phyloP scores from a whole-genome alignment of 2,797 vertebrate species.

The Scolopax bukidnonensis region DNA sequence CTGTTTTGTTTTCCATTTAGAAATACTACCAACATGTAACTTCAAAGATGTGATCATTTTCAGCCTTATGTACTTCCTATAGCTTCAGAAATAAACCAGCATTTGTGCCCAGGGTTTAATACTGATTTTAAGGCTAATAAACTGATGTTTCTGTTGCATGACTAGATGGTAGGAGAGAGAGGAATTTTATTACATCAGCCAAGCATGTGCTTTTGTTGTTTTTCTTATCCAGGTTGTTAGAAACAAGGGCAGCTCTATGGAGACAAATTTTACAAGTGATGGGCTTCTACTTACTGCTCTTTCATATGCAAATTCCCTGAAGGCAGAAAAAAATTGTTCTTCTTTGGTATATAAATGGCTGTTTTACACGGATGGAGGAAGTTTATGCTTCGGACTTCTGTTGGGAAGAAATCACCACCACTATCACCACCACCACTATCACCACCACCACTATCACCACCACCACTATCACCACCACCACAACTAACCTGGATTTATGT shows the following conservation, averaged over 20 bases:
- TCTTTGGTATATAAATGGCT: neutral
- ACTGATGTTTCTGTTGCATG: neutral
- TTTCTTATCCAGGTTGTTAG: neutral
- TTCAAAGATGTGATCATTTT: neutral
- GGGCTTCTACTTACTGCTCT: neutral
- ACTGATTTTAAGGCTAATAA: neutral
- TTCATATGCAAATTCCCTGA: neutral
- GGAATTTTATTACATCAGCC: slow-evolving; percentile 3
- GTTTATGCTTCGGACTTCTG: neutral
- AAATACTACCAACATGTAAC: neutral
- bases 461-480: too few species aligned
- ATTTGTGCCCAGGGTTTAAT: neutral
- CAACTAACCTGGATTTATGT: rapidly evolving
- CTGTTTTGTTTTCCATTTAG: neutral
- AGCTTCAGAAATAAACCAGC: neutral
- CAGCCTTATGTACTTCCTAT: neutral
- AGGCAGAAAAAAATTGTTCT: neutral
- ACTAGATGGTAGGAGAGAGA: neutral
- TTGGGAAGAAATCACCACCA: neutral
- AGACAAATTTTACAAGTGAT: neutral
- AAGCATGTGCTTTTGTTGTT: neutral
- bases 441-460: too few species aligned
- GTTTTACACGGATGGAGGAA: neutral
- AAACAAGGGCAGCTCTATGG: neutral
- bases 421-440: too few species aligned